Conservation (phyloP, 2,888 invertebrate genomes). For the Catocala nupta region DNA sequence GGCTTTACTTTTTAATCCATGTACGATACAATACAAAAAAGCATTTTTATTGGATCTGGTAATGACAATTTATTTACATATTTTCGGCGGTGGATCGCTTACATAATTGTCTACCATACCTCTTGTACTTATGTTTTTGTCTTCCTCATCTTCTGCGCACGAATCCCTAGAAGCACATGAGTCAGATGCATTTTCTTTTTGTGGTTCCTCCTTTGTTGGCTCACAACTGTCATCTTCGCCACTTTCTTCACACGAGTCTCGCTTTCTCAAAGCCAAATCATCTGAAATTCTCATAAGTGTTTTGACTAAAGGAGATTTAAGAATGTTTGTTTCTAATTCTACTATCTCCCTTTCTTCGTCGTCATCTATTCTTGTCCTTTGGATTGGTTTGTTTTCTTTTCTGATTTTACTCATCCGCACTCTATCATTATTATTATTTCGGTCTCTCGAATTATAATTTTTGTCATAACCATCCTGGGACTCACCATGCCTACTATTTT, state of each 20-base stretch:
- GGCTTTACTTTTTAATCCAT: no score
- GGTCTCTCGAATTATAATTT: not conserved
- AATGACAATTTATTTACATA: slow-evolving; percentile 24
- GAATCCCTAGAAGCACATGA: slow-evolving; percentile 8
- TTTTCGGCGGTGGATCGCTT: slow-evolving; percentile 13
- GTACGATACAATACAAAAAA: no score
- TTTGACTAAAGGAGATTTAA: slow-evolving; percentile 27
- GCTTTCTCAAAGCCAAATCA: slow-evolving; percentile 8
- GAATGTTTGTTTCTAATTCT: slow-evolving; percentile 12
- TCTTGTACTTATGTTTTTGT: slow-evolving; percentile 29
- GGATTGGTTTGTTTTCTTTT: not conserved
- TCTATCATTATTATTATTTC: not conserved
- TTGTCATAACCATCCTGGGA: slow-evolving; percentile 1
- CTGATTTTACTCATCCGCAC: not conserved
- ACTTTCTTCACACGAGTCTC: slow-evolving; percentile 35
- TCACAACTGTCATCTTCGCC: not conserved
- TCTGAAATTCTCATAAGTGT: slow-evolving; percentile 15
- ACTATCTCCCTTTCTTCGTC: slow-evolving; percentile 1
- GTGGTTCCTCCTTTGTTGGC: not conserved
- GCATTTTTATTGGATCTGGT: not conserved
- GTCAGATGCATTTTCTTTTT: not conserved
- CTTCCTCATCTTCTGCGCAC: slow-evolving; percentile 7
- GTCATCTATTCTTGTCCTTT: not conserved
- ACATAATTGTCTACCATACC: slow-evolving; percentile 10
- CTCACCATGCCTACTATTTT: no score